Conservation (phyloP, 1,140 invertebrate species). For the Oryzaephilus surinamensis region DNA sequence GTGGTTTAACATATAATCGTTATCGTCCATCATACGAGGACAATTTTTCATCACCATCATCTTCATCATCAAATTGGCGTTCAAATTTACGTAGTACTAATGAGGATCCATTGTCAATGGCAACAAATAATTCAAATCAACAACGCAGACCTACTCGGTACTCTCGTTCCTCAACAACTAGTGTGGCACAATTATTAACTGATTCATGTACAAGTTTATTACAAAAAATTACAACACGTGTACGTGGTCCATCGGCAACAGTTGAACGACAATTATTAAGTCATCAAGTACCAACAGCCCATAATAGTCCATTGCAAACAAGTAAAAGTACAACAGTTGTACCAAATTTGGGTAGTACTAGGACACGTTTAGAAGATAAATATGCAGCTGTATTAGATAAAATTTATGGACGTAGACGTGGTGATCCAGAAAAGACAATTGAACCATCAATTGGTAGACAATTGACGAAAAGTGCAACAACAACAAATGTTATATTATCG, state of each 20-base stretch:
- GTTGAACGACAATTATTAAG: constrained; percentile 30
- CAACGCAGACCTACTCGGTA: constrained; percentile 52
- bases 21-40: too few species aligned
- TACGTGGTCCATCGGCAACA: constrained; percentile 52
- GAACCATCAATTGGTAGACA: constrained; percentile 41
- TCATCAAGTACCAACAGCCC: constrained; percentile 6
- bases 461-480: constrained; percentile 47
- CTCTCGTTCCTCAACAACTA: constrained; percentile 62
- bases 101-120: constrained; percentile 14
- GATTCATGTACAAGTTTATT: constrained; percentile 76
- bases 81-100: too few species aligned
- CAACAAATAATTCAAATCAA: constrained; percentile 25
- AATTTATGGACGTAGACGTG: constrained; percentile 47
- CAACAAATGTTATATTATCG: constrained; percentile 46
- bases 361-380: constrained; percentile 62
- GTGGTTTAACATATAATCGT: constrained; percentile 24
- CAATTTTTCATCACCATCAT: constrained; percentile 8
- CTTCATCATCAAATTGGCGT: constrained; percentile 10
- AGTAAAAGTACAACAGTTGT: constrained; percentile 37
- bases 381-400: constrained; percentile 60
- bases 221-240: constrained; percentile 58
- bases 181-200: constrained; percentile 70
- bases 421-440: constrained; percentile 52
- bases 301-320: constrained; percentile 16
- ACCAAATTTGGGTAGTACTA: constrained; percentile 36